Conservation (phyloP, 2,888 invertebrate species). For the Brenthis ino region DNA sequence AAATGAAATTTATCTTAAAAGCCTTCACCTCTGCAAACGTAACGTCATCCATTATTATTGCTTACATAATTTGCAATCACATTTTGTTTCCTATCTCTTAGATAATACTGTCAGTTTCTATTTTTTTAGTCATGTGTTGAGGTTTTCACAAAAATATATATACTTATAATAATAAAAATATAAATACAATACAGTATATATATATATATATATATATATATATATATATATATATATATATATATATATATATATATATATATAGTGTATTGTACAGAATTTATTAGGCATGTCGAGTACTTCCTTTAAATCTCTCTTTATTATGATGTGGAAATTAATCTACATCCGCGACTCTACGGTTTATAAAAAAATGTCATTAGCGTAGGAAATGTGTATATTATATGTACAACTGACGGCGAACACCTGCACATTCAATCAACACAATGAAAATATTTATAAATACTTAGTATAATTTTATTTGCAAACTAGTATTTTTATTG, state of each 20-base stretch:
- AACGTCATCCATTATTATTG: conserved; percentile 9
- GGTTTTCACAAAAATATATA: too few species aligned
- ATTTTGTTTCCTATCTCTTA: conserved; percentile 26
- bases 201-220: too few species aligned
- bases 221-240: too few species aligned
- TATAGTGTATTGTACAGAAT: too few species aligned
- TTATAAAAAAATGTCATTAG: conserved; percentile 13
- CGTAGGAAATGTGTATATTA: conserved; percentile 9
- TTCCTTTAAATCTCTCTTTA: neutral
- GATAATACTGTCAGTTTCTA: conserved; percentile 7
- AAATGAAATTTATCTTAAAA: conserved; percentile 2
- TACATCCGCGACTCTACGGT: conserved; percentile 24
- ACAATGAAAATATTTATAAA: neutral
- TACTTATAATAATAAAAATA: too few species aligned
- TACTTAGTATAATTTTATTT: too few species aligned
- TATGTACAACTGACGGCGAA: conserved; percentile 6
- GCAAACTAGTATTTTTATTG: too few species aligned
- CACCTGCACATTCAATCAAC: conserved; percentile 26
- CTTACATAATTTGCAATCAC: conserved; percentile 23
- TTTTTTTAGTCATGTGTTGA: neutral
- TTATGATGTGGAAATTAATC: conserved; percentile 7
- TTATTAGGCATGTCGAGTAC: too few species aligned
- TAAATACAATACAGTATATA: too few species aligned
- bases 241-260: too few species aligned
- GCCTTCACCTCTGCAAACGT: neutral